These are phyloP conservation scores for Columba livia DNA, from an alignment of 2,113 vertebrate species.

Conservation along the genomic window DNA sequence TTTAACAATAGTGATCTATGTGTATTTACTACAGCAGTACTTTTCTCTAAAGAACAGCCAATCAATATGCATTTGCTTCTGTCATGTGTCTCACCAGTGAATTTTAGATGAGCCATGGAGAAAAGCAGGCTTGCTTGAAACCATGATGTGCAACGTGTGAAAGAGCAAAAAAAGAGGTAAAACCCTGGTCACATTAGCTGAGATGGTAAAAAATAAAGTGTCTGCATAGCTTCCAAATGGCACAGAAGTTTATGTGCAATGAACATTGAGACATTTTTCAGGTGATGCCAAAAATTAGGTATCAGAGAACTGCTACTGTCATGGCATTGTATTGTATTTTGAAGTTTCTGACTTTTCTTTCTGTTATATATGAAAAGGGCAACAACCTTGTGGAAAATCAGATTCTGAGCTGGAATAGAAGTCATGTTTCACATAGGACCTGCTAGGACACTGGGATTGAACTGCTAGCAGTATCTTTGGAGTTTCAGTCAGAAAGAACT, in stretches of 20 bases:
- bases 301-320: background rate
- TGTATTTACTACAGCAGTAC: background rate
- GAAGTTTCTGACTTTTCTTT: background rate
- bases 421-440: background rate
- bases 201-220: background rate
- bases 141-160: background rate
- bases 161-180: background rate
- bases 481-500: background rate
- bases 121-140: background rate
- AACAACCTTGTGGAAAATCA: background rate
- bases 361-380: background rate
- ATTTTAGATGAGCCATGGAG: background rate
- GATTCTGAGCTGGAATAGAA: background rate
- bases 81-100: background rate
- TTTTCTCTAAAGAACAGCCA: background rate
- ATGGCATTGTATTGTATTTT: background rate
- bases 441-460: background rate
- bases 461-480: background rate
- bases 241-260: background rate
- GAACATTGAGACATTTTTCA: background rate
- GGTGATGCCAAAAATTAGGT: background rate
- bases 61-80: background rate
- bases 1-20: background rate
- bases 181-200: background rate
- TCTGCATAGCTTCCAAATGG: background rate